Evolutionary conservation across 2,797 vertebrate species (phyloP).

Genomic region (Fundulus diaphanus): DNA sequence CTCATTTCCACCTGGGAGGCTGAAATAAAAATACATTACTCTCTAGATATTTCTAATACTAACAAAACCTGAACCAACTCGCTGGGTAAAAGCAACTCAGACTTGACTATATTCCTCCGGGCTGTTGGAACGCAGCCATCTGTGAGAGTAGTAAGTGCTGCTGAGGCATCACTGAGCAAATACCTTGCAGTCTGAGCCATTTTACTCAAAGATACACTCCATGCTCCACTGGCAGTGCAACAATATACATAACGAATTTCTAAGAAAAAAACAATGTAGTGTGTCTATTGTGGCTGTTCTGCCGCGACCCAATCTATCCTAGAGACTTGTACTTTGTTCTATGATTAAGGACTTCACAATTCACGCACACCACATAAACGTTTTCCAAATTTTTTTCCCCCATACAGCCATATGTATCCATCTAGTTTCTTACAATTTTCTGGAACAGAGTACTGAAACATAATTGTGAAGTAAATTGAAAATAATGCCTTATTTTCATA

Average conservation of each 20-base stretch:
- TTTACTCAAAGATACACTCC: slow-evolving; percentile 74
- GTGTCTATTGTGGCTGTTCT: slow-evolving; percentile 17
- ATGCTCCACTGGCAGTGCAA: slow-evolving; percentile 62
- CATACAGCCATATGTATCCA: background rate
- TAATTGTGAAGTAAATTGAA: too few species aligned
- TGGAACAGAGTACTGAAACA: too few species aligned
- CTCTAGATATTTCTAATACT: slow-evolving; percentile 60
- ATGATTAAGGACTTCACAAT: background rate
- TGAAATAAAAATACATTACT: slow-evolving; percentile 28
- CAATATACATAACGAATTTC: slow-evolving; percentile 61
- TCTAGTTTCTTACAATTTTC: background rate
- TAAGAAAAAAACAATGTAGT: slow-evolving; percentile 21
- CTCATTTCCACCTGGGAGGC: slow-evolving; percentile 27
- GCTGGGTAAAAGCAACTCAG: slow-evolving; percentile 64
- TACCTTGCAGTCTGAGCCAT: slow-evolving; percentile 73
- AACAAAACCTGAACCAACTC: slow-evolving; percentile 64
- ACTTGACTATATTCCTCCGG: slow-evolving; percentile 64
- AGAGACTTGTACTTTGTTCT: background rate
- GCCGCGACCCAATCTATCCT: background rate
- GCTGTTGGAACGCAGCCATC: slow-evolving; percentile 72
- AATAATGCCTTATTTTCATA: too few species aligned
- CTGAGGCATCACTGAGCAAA: slow-evolving; percentile 80
- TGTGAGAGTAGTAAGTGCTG: slow-evolving; percentile 77
- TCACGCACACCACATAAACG: background rate
- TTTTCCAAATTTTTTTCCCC: background rate